Evolutionary conservation across 2,113 vertebrate species (phyloP), one percentile per base, ranked within the genome.

Genomic region (Lontra canadensis): DNA sequence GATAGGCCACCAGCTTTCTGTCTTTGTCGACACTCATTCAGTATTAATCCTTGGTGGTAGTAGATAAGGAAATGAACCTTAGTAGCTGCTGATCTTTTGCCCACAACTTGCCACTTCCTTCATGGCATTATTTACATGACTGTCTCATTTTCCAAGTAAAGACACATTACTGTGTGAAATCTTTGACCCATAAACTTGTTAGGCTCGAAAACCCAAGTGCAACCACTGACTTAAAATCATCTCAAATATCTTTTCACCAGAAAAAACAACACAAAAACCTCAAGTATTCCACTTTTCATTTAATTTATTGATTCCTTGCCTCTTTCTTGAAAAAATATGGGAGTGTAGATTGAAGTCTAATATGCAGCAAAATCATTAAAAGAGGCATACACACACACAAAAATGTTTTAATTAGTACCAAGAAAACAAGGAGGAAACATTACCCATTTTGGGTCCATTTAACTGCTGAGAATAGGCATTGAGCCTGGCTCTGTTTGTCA

Each of bases 121-220:
- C 15, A 82, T 34, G n/a, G 39, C 34, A 42, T 89, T 59, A 34
- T 85, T 91, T 84, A 88, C 65, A 39, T 7, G 36, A 82, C 73
- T 21, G 55, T 90, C 79, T 86, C 93, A n/a, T 79, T 92, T 94
- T 82, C 80, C 52, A 94, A 61, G 63, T 42, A 84, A 96, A 95
- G 79, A 95, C 67, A 73, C 21, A 89, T 8, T 36, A 10, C 5
- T 3, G 13, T 85, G 61, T 73, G 63, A 96, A 86, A 78, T 93
- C 71, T 86, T 31, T 94, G 73, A 82, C 44, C 95, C 69, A 36
- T 73, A 92, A 92, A 86, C 52, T 31, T 59, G 20, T 90, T 61
- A 39, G 81, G 39, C 84, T 92, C 59, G 82, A 97, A 92, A 94
- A 39, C 80, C 21, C 59, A 95, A 84, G 71, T 73, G 59, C 80